phyloP scores from a whole-genome alignment of 1,140 invertebrate genomes.

The Caenorhabditis remanei region DNA sequence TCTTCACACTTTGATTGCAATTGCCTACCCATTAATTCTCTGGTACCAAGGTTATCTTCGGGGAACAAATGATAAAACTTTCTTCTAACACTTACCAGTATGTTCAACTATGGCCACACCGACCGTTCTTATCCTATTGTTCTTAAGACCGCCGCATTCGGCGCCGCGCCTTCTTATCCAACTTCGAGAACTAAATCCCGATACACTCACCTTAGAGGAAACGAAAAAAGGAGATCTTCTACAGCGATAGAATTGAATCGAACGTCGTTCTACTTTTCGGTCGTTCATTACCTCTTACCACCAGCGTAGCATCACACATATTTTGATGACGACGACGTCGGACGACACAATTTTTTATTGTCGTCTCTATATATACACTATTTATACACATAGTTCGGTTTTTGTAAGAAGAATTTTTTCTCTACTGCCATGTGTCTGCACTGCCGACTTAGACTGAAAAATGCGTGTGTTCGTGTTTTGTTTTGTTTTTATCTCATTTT shows the following conservation, averaged over 20 bases:
- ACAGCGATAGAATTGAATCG: slow-evolving; percentile 39
- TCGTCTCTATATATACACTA: slow-evolving; percentile 7
- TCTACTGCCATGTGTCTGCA: not conserved
- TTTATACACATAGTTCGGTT: slow-evolving; percentile 22
- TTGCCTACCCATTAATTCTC: too few species aligned
- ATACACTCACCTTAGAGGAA: slow-evolving; percentile 33
- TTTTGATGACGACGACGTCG: not conserved
- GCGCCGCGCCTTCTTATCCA: not conserved
- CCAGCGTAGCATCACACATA: slow-evolving; percentile 43
- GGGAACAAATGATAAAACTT: slow-evolving; percentile 1
- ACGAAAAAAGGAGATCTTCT: not conserved
- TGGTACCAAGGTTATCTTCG: slow-evolving; percentile 9
- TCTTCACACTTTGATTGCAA: too few species aligned
- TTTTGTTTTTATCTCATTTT: slow-evolving; percentile 30
- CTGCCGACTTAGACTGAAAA: not conserved
- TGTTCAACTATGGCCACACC: not conserved
- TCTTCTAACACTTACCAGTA: not conserved
- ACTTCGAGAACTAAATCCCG: slow-evolving; percentile 44
- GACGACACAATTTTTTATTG: slow-evolving; percentile 44
- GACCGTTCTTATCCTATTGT: slow-evolving; percentile 13
- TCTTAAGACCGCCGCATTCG: not conserved
- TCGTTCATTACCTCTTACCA: slow-evolving; percentile 49
- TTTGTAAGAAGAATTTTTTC: slow-evolving; percentile 1
- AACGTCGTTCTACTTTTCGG: slow-evolving; percentile 51
- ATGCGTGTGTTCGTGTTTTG: slow-evolving; percentile 42